Base-by-base conservation (phyloP, 2,113 vertebrate species). In the Nothoprocta pentlandii region DNA sequence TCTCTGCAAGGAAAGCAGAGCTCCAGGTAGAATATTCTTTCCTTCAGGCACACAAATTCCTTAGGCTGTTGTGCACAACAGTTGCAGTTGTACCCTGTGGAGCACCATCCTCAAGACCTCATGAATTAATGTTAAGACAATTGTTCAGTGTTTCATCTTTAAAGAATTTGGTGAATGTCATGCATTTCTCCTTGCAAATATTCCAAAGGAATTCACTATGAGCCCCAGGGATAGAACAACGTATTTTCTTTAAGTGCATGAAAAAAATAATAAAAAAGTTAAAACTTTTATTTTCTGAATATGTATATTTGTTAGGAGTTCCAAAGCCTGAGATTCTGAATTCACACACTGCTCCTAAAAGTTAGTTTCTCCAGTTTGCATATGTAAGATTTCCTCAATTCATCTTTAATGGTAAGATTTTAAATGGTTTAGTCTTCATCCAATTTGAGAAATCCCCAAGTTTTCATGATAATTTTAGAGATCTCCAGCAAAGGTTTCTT, bases 31-130 rank as follows among this genome's bases (percentile, higher is more conserved):
- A 56, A 71, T 2, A 21, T 34, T 75, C 19, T 85, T 76, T 51
- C 36, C 34, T 25, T 16, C 8, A 47, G 49, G 16, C 20, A 91
- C 12, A 0, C 0, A 4, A 78, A 7, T 10, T 49, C 28, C 44
- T 69, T 66, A 58, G 12, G 8, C 30, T 25, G 21, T 59, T 58
- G 21, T 41, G 62, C 3, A 34, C 16, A 42, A 28, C 54, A 32
- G 28, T 32, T 58, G 54, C 28, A 58, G 54, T 32, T 58, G 28
- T 32, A 58, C 1, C 0, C 0, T 62, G 56, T 36, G 51, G 34
- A 53, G 20, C 22, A 25, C 14, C 13, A 2, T 41, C n/a, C 6
- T 39, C 53, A 79, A 76, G 62, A 53, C 5, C 22, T 69, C 3
- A 3, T 10, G 34, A 69, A 11, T 16, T 47, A 41, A 56, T 17